These are phyloP conservation scores for Lacerta viridis DNA, from an alignment of 2,797 vertebrate genomes.

Conservation along the genomic window DNA sequence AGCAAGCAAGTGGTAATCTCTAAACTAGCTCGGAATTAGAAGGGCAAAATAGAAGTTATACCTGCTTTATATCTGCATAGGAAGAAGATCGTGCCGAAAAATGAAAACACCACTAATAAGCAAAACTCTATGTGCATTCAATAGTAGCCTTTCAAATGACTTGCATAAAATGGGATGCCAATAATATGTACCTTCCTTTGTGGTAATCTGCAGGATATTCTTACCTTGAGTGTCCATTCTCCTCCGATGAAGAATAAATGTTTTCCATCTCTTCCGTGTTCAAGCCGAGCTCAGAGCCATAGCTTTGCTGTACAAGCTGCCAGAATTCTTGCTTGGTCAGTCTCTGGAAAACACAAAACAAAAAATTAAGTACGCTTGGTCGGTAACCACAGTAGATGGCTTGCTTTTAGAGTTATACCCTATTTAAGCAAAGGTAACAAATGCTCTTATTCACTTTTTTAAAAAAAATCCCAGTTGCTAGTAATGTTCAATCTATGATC, in stretches of 20 bases:
- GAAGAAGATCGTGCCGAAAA: neutral
- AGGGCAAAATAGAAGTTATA: neutral
- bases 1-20: neutral
- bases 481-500: neutral
- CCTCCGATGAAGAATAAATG: conserved; percentile 83
- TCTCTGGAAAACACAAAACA: conserved; percentile 72
- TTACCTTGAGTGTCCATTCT: conserved; percentile 86
- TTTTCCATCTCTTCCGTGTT: conserved; percentile 93
- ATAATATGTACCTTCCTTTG: conserved; percentile 13
- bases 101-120: neutral
- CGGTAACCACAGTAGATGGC: neutral
- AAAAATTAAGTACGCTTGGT: neutral
- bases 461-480: neutral
- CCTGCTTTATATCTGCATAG: neutral
- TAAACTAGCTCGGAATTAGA: neutral
- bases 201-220: conserved; percentile 37
- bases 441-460: neutral
- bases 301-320: conserved; percentile 94
- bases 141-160: neutral
- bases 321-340: conserved; percentile 88
- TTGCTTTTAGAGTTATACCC: neutral
- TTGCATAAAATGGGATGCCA: neutral
- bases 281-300: conserved; percentile 93
- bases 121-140: neutral
- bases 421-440: neutral